Evolutionary conservation across 2,797 vertebrate genomes (phyloP).

Genomic region (Microctenopoma steveboyesi): DNA sequence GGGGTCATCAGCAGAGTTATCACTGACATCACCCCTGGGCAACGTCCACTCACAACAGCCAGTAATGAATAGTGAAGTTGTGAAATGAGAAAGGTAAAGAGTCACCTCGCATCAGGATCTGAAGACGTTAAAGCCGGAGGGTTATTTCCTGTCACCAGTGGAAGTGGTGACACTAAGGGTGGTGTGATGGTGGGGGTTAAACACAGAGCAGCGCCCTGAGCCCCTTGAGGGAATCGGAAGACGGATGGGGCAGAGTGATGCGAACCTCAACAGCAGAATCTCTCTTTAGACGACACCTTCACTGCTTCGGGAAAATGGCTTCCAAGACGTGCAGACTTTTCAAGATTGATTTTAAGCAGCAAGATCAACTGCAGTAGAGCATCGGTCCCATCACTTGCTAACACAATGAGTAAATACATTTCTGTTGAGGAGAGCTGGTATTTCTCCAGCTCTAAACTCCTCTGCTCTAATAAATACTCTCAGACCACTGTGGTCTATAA

Average conservation of each 20-base stretch:
- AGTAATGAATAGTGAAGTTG: constrained; percentile 69
- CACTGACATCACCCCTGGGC: constrained; percentile 44
- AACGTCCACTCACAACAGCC: constrained; percentile 45
- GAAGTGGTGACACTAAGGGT: constrained; percentile 14
- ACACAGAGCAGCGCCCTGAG: constrained; percentile 13
- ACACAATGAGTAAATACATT: too few relatives aligned
- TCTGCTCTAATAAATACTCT: constrained; percentile 22
- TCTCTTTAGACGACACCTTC: not conserved
- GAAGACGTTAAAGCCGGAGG: constrained; percentile 27
- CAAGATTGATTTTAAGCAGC: too few relatives aligned
- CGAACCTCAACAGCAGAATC: not conserved
- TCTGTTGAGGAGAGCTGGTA: not conserved
- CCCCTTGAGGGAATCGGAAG: constrained; percentile 1
- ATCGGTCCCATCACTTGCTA: too few relatives aligned
- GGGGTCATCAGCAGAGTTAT: not conserved
- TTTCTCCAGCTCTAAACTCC: constrained; percentile 12
- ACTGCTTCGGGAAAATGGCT: not conserved
- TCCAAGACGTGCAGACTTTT: too few relatives aligned
- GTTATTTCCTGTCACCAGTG: constrained; percentile 35
- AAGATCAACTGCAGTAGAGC: too few relatives aligned
- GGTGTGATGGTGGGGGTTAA: constrained; percentile 23
- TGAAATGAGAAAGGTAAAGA: constrained; percentile 65
- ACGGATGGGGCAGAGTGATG: not conserved
- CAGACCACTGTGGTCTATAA: constrained; percentile 13
- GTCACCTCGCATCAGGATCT: constrained; percentile 54